Evolutionary conservation across 2,113 vertebrate genomes (phyloP).

Genomic region (Rhabdornis inornatus): DNA sequence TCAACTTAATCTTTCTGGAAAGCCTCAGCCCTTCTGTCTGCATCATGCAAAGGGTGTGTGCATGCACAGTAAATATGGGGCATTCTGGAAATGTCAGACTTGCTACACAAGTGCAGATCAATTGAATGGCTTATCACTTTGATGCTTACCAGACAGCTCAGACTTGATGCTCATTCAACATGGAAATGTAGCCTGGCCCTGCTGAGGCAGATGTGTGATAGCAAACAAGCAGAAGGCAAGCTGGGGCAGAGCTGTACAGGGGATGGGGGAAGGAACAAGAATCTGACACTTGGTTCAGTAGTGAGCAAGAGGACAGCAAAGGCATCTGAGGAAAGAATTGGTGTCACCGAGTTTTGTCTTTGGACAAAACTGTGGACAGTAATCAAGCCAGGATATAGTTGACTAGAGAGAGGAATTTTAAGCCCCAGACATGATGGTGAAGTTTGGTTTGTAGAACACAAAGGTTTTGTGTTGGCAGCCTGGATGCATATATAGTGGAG

Average conservation of each 20-base stretch:
- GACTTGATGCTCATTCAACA: not conserved
- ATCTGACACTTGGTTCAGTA: not conserved
- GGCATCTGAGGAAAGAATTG: not conserved
- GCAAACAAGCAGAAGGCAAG: not conserved
- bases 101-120: not conserved
- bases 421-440: not conserved
- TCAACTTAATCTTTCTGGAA: not conserved
- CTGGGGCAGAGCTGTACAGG: not conserved
- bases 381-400: not conserved
- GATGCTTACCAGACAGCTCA: not conserved
- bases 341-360: not conserved
- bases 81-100: not conserved
- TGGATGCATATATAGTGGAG: not conserved
- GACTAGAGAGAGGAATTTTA: not conserved
- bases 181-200: not conserved
- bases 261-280: not conserved
- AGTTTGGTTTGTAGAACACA: not conserved
- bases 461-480: not conserved
- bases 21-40: constrained; percentile 4
- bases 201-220: not conserved
- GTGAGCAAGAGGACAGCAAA: not conserved
- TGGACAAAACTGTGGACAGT: not conserved
- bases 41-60: not conserved
- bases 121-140: not conserved
- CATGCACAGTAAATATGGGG: not conserved